Base-by-base conservation (phyloP, 2,113 vertebrate genomes). In the Clarias magur region DNA sequence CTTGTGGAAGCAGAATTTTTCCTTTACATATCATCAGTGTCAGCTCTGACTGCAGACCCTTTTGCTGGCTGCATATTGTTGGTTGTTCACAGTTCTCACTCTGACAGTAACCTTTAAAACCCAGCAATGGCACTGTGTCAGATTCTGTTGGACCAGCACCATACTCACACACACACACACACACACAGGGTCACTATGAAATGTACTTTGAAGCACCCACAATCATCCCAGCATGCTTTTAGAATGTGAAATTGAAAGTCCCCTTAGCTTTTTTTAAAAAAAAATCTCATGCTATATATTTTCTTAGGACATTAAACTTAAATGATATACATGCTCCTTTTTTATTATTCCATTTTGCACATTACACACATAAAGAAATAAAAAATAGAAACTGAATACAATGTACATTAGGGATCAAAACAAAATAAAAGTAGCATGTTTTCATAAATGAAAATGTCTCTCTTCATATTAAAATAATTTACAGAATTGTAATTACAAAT, bases 151-250 rank as follows among this genome's bases (percentile, higher is more conserved):
- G 34, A 48, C 72, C 21, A 48, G 38, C 38, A 75, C 13, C 59
- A 19, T 5, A 60, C 34, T n/a, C 57, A 59, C 13, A 19, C 57
- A 59, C 15, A 19, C 57, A 59, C 57, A 19, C 62, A 75, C 38
- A 42, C 70, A 73, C 34, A 42, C 5, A 48, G 48, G 48, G 5
- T 3, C 34, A 3, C 16, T 34, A 19, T 38, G 30, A 34, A 73
- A 42, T 73, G 70, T 38, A 38, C 70, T 73, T 73, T 4, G 38
- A 42, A 23, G 70, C 30, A 73, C 42, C 34, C 70, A 42, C 70
- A 73, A 73, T 73, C 70, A 73, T 73, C 70, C 42, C 34, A 73
- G 70, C 34, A 73, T 42, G 70, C 70, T 73, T 23, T 73, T 73
- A 73, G 70, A 21, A 42, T 21, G 34, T 73, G 19, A 8, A 4